Conservation (phyloP, 2,797 vertebrate species). For the Gila robusta region DNA sequence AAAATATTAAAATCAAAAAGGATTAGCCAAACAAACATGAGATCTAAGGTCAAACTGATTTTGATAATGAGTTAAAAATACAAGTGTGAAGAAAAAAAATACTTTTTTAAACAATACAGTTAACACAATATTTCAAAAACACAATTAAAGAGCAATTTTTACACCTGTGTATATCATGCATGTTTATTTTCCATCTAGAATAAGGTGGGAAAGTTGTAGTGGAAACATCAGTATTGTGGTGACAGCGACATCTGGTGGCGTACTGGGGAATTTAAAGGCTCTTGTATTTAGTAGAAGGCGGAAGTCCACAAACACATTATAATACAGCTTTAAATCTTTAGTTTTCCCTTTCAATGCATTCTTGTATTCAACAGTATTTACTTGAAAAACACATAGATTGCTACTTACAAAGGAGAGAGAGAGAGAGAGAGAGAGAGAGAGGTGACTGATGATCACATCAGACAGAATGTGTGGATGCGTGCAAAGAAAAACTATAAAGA, state of each 20-base stretch:
- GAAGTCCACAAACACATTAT: background rate
- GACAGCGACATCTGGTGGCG: conserved; percentile 10
- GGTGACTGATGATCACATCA: background rate
- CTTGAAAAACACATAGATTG: background rate
- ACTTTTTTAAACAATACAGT: background rate
- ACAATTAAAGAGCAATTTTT: background rate
- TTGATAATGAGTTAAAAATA: background rate
- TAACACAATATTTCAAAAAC: background rate
- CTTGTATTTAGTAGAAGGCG: background rate
- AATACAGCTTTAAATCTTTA: background rate
- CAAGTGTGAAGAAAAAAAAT: background rate
- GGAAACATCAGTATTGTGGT: background rate
- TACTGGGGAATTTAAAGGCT: background rate
- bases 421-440: background rate
- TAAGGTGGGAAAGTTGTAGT: background rate
- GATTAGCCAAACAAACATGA: background rate
- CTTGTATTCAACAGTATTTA: background rate
- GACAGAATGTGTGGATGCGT: background rate
- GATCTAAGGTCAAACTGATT: background rate
- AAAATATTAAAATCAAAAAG: background rate
- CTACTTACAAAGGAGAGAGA: background rate
- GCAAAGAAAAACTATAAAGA: background rate
- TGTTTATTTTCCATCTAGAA: background rate
- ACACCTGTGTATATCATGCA: no score
- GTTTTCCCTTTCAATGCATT: background rate